Evolutionary conservation across 2,888 invertebrate genomes (phyloP), one percentile per base, ranked within the genome.

Genomic region (Leptopilina syphax): DNA sequence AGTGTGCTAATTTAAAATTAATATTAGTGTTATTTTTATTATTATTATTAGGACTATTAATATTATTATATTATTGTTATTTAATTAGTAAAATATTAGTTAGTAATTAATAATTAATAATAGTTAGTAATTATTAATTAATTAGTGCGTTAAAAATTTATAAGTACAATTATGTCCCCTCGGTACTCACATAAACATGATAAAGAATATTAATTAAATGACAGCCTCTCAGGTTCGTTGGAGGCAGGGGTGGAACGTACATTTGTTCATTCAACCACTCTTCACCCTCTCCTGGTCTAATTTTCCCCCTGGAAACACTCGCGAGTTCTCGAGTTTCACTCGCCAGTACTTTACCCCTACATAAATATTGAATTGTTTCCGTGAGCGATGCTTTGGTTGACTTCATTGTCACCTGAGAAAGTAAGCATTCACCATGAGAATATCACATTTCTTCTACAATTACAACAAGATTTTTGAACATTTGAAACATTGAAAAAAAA

Each of bases 181-280:
- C 18, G 18, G 18, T 18, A 95, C 96, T 96, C 92, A 97, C 97
- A 91, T 96, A 97, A 78, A 98, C 97, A 91, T 98, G 97, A 90
- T 98, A 98, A 87, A 97, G 96, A 87, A 98, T 97, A 90, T 96
- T 95, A 89, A 98, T 98, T 87, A 98, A 95, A 92, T 98, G 97
- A 91, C 98, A 98, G 80, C 98, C 98, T 87, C 98, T 94, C 79
- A 98, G 94, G 93, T 98, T 97, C 82, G 98, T 98, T 60, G 98
- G 98, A 83, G 98, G 98, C 88, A 98, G 93, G 47, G 98, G 98
- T 82, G 98, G 98, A 84, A 98, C 97, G 92, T 97, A 97, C 79
- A 98, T 94, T 90, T 96, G 95, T 92, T 98, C 97, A 90, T 96
- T 96, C 83, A 96, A 95, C 97, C 98, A 98, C 92, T 95, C 95